These are phyloP conservation scores for Chlamydotis undulata DNA, from an alignment of 2,113 vertebrate genomes.

Conservation along the genomic window DNA sequence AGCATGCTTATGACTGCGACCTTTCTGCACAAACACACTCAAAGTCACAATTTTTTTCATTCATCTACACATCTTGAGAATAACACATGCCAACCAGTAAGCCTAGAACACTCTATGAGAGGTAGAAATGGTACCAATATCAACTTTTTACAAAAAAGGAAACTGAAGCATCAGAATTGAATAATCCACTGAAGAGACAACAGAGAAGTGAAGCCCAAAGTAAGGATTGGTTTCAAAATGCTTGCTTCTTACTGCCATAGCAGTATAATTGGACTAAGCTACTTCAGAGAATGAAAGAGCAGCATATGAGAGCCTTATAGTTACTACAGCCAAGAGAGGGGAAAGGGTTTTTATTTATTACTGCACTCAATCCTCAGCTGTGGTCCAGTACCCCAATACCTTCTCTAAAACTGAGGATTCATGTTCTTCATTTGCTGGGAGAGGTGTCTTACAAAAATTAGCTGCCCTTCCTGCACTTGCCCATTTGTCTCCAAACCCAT, in stretches of 20 bases:
- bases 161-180: neutral
- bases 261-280: neutral
- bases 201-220: neutral
- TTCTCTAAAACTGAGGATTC: neutral
- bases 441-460: neutral
- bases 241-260: neutral
- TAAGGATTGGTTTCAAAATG: neutral
- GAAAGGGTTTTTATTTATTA: neutral
- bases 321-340: neutral
- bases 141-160: neutral
- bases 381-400: neutral
- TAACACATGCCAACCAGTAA: neutral
- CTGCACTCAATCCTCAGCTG: neutral
- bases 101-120: neutral
- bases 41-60: neutral
- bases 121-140: neutral
- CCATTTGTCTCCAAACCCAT: neutral
- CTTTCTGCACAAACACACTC: neutral
- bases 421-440: neutral
- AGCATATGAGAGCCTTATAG: neutral
- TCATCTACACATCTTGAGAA: neutral
- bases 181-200: accelerated
- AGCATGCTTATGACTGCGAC: neutral
- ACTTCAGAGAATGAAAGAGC: neutral
- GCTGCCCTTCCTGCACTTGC: neutral